Conservation (phyloP, 2,797 vertebrate species). For the Sciurus vulgaris region DNA sequence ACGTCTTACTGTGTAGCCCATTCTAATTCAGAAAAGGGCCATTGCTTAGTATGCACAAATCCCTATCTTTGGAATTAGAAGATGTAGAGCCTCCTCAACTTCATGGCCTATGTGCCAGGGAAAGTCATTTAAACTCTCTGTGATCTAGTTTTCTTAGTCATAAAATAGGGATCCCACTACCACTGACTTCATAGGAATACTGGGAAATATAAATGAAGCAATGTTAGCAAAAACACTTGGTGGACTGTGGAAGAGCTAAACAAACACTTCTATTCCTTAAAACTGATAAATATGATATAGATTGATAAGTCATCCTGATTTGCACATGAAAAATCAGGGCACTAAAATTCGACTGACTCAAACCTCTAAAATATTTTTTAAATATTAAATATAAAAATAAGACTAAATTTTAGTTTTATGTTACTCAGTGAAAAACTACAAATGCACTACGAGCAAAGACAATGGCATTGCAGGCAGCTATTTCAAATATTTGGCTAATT, state of each 20-base stretch:
- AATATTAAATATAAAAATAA: background rate
- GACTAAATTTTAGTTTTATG: constrained; percentile 21
- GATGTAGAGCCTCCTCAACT: background rate
- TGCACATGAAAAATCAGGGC: background rate
- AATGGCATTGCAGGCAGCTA: constrained; percentile 25
- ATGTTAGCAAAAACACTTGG: background rate
- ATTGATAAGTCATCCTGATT: constrained; percentile 4
- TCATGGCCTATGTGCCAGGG: background rate
- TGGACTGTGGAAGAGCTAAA: constrained; percentile 27
- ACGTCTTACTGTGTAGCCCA: background rate
- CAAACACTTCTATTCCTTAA: constrained; percentile 10
- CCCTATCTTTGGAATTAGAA: background rate
- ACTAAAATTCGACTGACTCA: constrained; percentile 44
- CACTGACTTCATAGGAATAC: background rate
- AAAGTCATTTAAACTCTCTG: background rate
- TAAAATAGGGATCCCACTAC: background rate
- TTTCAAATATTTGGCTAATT: constrained; percentile 37
- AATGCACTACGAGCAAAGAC: constrained; percentile 44
- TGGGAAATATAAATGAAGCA: background rate
- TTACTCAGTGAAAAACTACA: constrained; percentile 39
- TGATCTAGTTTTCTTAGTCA: background rate
- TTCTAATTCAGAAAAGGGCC: constrained; percentile 1
- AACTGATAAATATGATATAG: background rate
- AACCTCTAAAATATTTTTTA: background rate
- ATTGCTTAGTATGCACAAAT: background rate